Evolutionary conservation across 23 tunicate species (phyloP), one percentile per base, ranked within the genome.

Genomic region (Clavelina lepadiformis): DNA sequence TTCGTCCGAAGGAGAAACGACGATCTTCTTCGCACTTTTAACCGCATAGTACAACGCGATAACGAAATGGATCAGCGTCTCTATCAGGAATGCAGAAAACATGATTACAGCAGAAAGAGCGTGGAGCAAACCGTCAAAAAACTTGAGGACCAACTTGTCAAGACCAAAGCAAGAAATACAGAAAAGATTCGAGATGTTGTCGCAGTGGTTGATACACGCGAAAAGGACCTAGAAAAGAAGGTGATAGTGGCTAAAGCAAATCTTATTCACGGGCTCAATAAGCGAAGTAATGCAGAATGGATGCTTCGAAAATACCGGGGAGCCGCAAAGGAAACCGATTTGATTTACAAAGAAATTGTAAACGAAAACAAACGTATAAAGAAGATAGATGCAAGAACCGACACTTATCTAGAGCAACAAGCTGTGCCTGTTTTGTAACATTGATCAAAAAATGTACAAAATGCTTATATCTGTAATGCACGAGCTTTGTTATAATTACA

Each of bases 351-450:
- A 37, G 82, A 87, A 60, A 35, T 80, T 18, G 28, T 59, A 52
- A 77, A 75, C 51, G 96, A 87, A 61, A 85, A 87, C 49, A 79
- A 87, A 33, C 77, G 85, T 2, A 36, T 87, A 45, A 53, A 51
- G 61, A 73, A 74, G 41, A 68, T 87, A 20, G 96, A 78, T 0
- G 76, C 77, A 1, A 67, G 73, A 15, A 79, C 82, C 2, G 96
- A 79, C 46, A 78, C 95, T 49, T 86, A 86, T 35, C 74, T 86
- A 5, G 95, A 86, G 51, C 95, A 86, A 35, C 95, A 77, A 49
- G 79, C 84, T 21, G 71, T 86, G 7, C 85, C 95, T 32, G 80
- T 65, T 32, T 56, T 86, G 95, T 86, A 64, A 82, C 59, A 18
- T 18, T 53, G 49, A 15, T 8, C 15, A 8, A 8, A 41, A 8